These are phyloP conservation scores for Chironomus striatipennis DNA, from an alignment of 1,140 invertebrate species.

Conservation along the genomic window DNA sequence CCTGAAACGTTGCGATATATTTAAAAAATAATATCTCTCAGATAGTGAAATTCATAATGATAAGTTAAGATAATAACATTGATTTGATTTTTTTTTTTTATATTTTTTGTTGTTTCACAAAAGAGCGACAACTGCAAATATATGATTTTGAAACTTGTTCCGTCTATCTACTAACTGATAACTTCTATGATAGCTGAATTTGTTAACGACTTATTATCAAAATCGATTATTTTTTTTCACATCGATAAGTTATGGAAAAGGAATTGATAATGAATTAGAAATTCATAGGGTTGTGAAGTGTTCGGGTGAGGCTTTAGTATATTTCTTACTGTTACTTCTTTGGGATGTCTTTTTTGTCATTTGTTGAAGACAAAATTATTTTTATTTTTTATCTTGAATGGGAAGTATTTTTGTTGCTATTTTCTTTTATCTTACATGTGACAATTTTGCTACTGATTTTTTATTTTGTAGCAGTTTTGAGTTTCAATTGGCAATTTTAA, in stretches of 20 bases:
- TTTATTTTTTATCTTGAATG: not conserved
- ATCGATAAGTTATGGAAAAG: not conserved
- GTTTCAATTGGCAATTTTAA: too few relatives aligned
- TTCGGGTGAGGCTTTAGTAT: too few relatives aligned
- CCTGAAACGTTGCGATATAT: slow-evolving; percentile 20
- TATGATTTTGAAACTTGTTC: slow-evolving; percentile 5
- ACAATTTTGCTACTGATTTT: too few relatives aligned
- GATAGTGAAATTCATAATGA: slow-evolving; percentile 20
- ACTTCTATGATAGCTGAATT: slow-evolving; percentile 12
- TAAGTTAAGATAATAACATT: slow-evolving; percentile 19
- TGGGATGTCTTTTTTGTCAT: not conserved
- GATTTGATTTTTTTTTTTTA: slow-evolving; percentile 14
- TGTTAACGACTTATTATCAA: slow-evolving; percentile 14
- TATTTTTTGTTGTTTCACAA: slow-evolving; percentile 15
- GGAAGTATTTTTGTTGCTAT: too few relatives aligned
- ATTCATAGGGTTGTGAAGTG: not conserved
- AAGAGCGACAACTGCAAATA: not conserved
- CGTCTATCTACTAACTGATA: slow-evolving; percentile 4
- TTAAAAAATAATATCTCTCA: slow-evolving; percentile 23
- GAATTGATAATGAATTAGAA: not conserved
- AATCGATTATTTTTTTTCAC: not conserved
- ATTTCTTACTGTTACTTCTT: not conserved
- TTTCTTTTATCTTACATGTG: too few relatives aligned
- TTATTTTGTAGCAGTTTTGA: too few relatives aligned
- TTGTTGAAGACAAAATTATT: not conserved